Evolutionary conservation across 2,797 vertebrate species (phyloP).

Genomic region (Simalia tracyae): DNA sequence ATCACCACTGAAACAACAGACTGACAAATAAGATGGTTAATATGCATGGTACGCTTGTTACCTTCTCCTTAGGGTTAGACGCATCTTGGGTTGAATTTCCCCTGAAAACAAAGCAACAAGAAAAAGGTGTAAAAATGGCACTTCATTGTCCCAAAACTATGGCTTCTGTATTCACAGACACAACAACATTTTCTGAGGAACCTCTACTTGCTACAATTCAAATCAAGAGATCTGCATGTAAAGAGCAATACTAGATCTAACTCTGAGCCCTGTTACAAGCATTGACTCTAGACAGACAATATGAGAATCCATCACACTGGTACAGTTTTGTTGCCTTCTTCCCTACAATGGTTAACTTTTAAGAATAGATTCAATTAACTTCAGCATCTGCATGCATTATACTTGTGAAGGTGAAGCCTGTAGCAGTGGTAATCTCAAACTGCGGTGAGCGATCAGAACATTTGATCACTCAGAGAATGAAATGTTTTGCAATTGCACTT

Average conservation of each 20-base stretch:
- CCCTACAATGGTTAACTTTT: neutral
- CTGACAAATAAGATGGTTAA: neutral
- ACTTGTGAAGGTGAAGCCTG: neutral
- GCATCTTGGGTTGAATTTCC: constrained; percentile 37
- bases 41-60: neutral
- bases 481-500: neutral
- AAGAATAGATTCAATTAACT: neutral
- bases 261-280: neutral
- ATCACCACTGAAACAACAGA: neutral
- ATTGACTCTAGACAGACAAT: neutral
- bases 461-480: neutral
- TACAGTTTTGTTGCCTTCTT: neutral
- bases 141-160: neutral
- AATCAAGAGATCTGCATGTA: neutral
- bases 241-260: neutral
- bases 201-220: neutral
- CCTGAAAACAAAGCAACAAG: neutral
- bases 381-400: neutral
- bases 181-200: neutral
- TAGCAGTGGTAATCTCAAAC: neutral
- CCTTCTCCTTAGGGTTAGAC: constrained; percentile 33
- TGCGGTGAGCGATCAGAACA: neutral
- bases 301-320: neutral
- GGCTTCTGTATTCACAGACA: neutral
- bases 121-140: neutral